Conservation (phyloP, 2,888 invertebrate genomes). For the Zhuqinia jingwanae region DNA sequence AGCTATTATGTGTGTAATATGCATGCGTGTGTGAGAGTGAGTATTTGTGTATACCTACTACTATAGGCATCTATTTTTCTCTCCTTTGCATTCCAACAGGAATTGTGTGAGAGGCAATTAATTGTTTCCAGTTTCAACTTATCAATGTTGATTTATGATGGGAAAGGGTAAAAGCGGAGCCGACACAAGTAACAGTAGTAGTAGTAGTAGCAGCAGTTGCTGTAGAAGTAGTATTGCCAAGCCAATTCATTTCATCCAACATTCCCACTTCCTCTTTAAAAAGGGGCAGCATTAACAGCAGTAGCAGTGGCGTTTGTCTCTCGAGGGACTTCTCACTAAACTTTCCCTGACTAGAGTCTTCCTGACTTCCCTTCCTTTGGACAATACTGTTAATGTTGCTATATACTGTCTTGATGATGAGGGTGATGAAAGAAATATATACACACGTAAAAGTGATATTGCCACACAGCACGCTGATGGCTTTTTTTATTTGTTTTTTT, state of each 20-base stretch:
- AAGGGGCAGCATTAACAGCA: not conserved
- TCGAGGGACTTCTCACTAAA: constrained; percentile 59
- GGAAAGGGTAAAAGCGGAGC: constrained; percentile 57
- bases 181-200: constrained; percentile 12
- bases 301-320: constrained; percentile 13
- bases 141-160: constrained; percentile 79
- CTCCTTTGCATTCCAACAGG: not conserved
- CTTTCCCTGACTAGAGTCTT: constrained; percentile 45
- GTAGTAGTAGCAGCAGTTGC: not conserved
- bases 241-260: not conserved
- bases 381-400: not conserved
- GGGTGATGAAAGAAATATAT: constrained; percentile 13
- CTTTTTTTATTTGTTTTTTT: not conserved
- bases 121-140: constrained; percentile 79
- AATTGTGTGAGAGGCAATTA: constrained; percentile 76
- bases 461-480: not conserved
- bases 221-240: not conserved
- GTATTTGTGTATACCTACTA: too few species aligned
- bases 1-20: too few species aligned
- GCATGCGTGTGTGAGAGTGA: too few species aligned
- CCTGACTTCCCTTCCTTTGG: not conserved
- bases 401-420: constrained; percentile 44
- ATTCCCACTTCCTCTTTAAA: not conserved
- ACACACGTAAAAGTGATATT: constrained; percentile 32
- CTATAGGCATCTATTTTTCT: not conserved